phyloP scores from a whole-genome alignment of 2,113 vertebrate genomes.

The Globicephala melas region DNA sequence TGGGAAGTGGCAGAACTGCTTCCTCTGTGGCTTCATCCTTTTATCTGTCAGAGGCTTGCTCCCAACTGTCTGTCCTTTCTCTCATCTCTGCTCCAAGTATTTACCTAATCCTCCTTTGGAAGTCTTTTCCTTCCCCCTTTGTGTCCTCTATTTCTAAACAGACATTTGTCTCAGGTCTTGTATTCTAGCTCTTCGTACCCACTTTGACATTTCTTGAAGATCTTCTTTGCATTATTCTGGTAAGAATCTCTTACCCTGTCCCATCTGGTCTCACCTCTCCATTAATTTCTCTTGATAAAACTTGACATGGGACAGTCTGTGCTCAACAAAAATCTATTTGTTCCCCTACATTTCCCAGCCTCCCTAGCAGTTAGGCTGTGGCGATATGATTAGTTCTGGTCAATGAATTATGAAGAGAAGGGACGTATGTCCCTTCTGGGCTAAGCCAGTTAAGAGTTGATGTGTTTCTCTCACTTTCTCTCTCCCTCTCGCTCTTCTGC shows the following conservation, averaged over 20 bases:
- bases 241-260: not conserved
- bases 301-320: not conserved
- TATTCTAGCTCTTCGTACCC: not conserved
- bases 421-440: not conserved
- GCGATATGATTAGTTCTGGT: not conserved
- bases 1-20: not conserved
- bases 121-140: not conserved
- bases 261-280: not conserved
- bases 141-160: not conserved
- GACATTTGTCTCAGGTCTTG: not conserved
- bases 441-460: not conserved
- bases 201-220: not conserved
- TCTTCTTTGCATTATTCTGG: not conserved
- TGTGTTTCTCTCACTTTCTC: not conserved
- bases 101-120: not conserved
- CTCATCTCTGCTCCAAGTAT: not conserved
- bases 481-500: not conserved
- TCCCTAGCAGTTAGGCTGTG: not conserved
- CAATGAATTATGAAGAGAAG: not conserved
- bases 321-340: not conserved
- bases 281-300: not conserved
- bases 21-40: not conserved
- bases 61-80: not conserved
- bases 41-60: not conserved
- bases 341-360: not conserved